Base-by-base conservation (phyloP, 2,888 invertebrate species). In the Aleiodes leptofemur region DNA sequence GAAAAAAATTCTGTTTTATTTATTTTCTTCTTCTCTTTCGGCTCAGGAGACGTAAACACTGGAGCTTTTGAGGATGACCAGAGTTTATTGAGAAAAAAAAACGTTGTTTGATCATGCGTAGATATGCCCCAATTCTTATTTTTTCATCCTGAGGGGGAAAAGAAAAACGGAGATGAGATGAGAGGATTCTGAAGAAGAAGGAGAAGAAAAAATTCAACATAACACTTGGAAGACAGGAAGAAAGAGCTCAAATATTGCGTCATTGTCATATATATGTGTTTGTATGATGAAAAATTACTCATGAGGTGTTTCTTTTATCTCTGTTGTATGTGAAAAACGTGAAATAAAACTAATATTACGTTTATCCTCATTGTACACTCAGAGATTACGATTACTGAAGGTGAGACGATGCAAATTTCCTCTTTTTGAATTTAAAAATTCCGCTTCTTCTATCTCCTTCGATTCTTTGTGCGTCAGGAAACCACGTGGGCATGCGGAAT, bases 221-320 rank as follows among this genome's bases (percentile, higher is more conserved):
- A 34, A 34, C 34, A 34, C 34, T 34, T 34, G 5, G 4, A 6
- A 4, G 6, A 34, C 34, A 34, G 34, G 34, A 34, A 34, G 34
- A 34, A 34, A 34, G 34, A 34, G 29, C 31, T 50, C 50, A 50
- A 50, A 50, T 50, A 66, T 68, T 68, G 13, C 68, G 51, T 68
- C 68, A 68, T 23, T 23, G 2, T 23, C 23, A 2, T 23, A 2
- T 23, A 23, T 23, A 23, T 23, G 23, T 23, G 23, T 23, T 13
- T 61, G 31, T 34, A 64, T 43, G 9, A 43, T 9, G 51, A 29
- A 68, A 68, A 68, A 68, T 68, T 51, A 68, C 31, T 51, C 68
- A 31, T 51, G 11, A 68, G 64, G 64, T 64, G 43, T 16, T 34
- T 34, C 6, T 34, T 34, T 4, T 34, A 34, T 43, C 14, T 61